Conservation (phyloP, 2,888 invertebrate genomes). For the Parascotia fuliginaria region DNA sequence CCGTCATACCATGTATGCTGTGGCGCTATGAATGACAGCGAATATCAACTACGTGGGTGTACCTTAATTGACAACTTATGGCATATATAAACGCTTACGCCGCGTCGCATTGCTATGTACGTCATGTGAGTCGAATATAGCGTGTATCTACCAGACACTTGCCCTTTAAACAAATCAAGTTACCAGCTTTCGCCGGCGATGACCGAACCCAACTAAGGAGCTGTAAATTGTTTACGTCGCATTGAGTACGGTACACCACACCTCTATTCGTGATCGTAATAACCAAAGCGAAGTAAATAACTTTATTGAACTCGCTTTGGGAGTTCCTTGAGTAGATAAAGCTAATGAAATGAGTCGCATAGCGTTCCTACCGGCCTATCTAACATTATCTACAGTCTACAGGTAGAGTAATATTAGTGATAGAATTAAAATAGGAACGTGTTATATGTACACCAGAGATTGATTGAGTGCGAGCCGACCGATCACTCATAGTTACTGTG, state of each 20-base stretch:
- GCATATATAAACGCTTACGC: slow-evolving; percentile 1
- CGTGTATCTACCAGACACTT: neutral
- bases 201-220: slow-evolving; percentile 21
- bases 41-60: slow-evolving; percentile 13
- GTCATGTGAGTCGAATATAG: neutral
- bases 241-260: slow-evolving; percentile 19
- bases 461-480: neutral
- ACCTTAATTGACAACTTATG: neutral
- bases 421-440: slow-evolving; percentile 1
- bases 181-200: slow-evolving; percentile 17
- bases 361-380: slow-evolving; percentile 32
- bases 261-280: slow-evolving; percentile 38
- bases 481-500: neutral
- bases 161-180: slow-evolving; percentile 16
- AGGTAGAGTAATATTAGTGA: neutral
- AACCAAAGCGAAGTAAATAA: slow-evolving; percentile 44
- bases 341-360: slow-evolving; percentile 52
- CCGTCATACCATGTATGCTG: slow-evolving; percentile 97
- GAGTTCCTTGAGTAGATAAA: slow-evolving; percentile 42
- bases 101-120: neutral
- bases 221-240: slow-evolving; percentile 20
- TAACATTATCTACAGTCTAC: neutral
- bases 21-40: slow-evolving; percentile 87
- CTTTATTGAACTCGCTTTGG: slow-evolving; percentile 46
- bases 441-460: neutral